These are phyloP conservation scores for Drosophila trichaetosa DNA, from an alignment of 2,888 invertebrate species.

Conservation along the genomic window DNA sequence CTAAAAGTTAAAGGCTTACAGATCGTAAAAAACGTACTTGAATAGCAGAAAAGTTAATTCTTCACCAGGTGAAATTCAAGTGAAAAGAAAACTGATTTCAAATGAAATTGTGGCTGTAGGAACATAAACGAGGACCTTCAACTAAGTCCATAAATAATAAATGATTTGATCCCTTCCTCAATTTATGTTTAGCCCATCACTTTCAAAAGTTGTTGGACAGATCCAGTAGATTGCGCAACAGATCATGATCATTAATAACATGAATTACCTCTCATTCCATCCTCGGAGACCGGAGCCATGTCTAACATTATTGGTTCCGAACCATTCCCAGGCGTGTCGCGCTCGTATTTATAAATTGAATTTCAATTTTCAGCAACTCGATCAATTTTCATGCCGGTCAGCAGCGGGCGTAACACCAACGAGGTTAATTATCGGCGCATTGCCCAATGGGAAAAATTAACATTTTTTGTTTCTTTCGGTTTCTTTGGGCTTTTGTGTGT, in stretches of 20 bases:
- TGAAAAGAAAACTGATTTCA: conserved; percentile 12
- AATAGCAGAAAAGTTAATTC: conserved; percentile 27
- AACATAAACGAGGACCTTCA: background rate
- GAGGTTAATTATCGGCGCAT: conserved; percentile 76
- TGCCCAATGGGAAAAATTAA: conserved; percentile 74
- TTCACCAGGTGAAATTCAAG: conserved; percentile 19
- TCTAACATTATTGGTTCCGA: conserved; percentile 46
- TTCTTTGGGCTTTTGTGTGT: conserved; percentile 26
- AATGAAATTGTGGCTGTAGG: background rate
- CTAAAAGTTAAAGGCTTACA: conserved; percentile 48
- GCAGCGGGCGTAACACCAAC: conserved; percentile 52
- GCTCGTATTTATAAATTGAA: conserved; percentile 49
- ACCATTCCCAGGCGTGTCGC: conserved; percentile 46
- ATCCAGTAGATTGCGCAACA: conserved; percentile 8
- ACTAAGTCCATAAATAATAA: background rate
- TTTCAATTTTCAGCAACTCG: conserved; percentile 56
- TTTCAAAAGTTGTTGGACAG: background rate
- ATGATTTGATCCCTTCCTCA: background rate
- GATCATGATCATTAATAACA: conserved; percentile 1
- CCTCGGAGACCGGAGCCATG: conserved; percentile 19
- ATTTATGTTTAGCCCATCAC: background rate
- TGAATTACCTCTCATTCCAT: conserved; percentile 1
- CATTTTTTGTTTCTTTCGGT: conserved; percentile 41
- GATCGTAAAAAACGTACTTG: conserved; percentile 23
- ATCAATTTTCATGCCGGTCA: conserved; percentile 49